A percentile compares a stretch with the other conserved stretches of the same genome.
Evolutionary conservation across 2,888 invertebrate genomes (phyloP).

Genomic region (Amiota communis): DNA sequence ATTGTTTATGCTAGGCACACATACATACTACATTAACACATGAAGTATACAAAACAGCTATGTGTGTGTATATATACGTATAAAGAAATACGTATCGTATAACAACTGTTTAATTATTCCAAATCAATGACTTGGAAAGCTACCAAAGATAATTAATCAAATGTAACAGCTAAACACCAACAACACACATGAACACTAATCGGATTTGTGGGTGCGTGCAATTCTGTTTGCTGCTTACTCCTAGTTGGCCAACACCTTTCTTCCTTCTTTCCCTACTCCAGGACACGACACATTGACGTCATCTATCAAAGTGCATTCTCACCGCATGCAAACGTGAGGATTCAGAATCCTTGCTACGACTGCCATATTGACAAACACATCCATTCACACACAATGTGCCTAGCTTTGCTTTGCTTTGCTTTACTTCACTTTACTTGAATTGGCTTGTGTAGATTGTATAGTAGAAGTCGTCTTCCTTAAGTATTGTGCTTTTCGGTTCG

Average conservation of each 20-base stretch:
- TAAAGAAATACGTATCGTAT: not conserved
- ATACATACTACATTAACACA: constrained; percentile 18
- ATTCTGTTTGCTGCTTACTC: not conserved
- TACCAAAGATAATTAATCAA: constrained; percentile 61
- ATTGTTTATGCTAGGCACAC: not conserved
- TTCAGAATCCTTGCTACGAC: constrained; percentile 6
- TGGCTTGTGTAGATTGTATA: too few relatives aligned
- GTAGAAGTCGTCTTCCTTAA: too few relatives aligned
- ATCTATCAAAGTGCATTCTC: constrained; percentile 12
- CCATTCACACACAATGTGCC: not conserved
- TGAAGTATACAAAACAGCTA: not conserved
- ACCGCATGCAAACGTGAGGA: not conserved
- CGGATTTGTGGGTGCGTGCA: not conserved
- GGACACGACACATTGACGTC: not conserved
- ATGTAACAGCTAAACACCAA: constrained; percentile 53
- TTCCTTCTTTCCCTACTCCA: not conserved
- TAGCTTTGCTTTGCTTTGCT: not conserved
- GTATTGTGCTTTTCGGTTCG: too few relatives aligned
- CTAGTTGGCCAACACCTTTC: constrained; percentile 41
- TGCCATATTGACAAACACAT: not conserved
- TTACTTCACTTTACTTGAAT: too few relatives aligned
- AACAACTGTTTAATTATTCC: constrained; percentile 52
- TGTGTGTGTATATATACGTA: not conserved
- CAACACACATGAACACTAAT: constrained; percentile 24
- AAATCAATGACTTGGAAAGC: constrained; percentile 56